Evolutionary conservation across 2,888 invertebrate genomes (phyloP), one percentile per base, ranked within the genome.

Genomic region (Diaperis boleti): DNA sequence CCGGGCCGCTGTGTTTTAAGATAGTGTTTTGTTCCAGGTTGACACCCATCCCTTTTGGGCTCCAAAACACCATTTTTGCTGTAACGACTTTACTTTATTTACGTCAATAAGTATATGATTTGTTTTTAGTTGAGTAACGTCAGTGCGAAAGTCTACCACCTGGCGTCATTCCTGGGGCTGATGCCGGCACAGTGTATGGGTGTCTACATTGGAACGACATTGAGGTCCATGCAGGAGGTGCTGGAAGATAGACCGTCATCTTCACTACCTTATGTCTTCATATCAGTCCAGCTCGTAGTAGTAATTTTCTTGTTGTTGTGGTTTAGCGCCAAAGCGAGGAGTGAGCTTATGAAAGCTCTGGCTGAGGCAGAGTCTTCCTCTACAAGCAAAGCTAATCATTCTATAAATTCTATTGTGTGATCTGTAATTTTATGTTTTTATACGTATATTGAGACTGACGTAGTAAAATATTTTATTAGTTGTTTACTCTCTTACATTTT

Each of bases 21-120:
- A 91, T 95, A 57, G 92, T 95, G 45, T 87, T 93, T 65, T 91
- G 94, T 75, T 90, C 95, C 57, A 87, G 95, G 77, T 85, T 96
- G 68, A 95, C 95, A 45, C 95, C 95, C 10, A 92, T 96, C 76
- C 95, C 95, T 13, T 95, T 95, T 84, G 95, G 95, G 33, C 82
- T 96, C 68, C 95, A 95, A 81, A 96, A 95, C 82, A 92, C 92
- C 41, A 91, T 95, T 76, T 96, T 95, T 85, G 94, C 95, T 67
- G 95, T 95, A 83, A 90, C 93, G 90, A 26, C 26, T 8, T 47
- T 11, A 15, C 4, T 29, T 31, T n/a, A 26, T 26, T n/a, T 26
- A 5, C 20, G 6, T 26, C 8, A n/a, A n/a, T n/a, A n/a, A n/a
- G n/a, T n/a, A n/a, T n/a, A n/a, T n/a, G n/a, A n/a, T n/a, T n/a